A percentile compares a stretch with the other conserved stretches of the same genome.
phyloP scores from a whole-genome alignment of 1,140 invertebrate species.

The Drosophila kikkawai region DNA sequence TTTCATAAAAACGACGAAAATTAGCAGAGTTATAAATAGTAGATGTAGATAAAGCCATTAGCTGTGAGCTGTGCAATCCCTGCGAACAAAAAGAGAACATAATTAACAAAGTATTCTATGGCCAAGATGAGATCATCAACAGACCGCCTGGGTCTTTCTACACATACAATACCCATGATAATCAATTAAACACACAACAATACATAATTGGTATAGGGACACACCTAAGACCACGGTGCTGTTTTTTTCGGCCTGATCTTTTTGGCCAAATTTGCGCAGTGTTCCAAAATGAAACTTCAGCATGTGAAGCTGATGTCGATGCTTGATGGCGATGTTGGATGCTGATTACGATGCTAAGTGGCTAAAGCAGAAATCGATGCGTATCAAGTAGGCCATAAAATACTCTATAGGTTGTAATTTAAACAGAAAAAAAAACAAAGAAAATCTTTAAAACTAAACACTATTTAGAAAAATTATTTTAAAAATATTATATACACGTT shows the following conservation, averaged over 20 bases:
- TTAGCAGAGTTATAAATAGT: neutral
- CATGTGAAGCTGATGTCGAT: conserved; percentile 32
- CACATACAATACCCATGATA: neutral
- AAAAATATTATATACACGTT: neutral
- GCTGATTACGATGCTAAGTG: conserved; percentile 38
- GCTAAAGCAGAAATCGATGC: conserved; percentile 7
- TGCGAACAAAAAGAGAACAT: conserved; percentile 4
- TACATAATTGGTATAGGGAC: neutral
- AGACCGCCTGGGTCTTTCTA: neutral
- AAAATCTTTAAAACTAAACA: too few species aligned
- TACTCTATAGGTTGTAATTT: conserved; percentile 3
- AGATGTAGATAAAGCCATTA: neutral
- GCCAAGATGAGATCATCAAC: neutral
- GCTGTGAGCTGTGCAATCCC: neutral
- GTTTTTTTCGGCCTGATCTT: conserved; percentile 3
- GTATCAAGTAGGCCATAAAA: neutral
- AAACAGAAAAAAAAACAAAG: too few species aligned
- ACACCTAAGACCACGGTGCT: conserved; percentile 16
- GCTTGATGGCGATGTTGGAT: conserved; percentile 31
- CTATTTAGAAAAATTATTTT: neutral
- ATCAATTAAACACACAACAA: conserved; percentile 9
- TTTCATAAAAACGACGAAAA: neutral
- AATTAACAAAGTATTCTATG: neutral
- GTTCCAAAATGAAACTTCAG: conserved; percentile 38
- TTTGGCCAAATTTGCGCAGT: conserved; percentile 35